Base-by-base conservation (phyloP, 1,140 invertebrate genomes). In the Calosoma granatense region DNA sequence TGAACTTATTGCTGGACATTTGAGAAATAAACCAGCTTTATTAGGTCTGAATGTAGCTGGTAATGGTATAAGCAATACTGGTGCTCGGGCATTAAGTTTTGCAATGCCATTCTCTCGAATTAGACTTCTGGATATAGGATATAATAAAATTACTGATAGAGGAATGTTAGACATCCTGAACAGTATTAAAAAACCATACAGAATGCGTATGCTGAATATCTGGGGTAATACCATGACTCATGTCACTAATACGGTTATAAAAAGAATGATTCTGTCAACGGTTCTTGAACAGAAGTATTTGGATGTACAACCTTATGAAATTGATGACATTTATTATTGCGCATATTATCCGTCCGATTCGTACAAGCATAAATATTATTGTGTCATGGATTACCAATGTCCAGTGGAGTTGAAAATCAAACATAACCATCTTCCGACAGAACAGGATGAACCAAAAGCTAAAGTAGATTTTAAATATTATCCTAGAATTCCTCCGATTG, bases 181-280 rank as follows among this genome's bases (percentile, higher is more conserved):
- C 58, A 73, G 73, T 1, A 54, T 81, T 9, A 81, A 78, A 58
- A 82, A 81, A 59, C 67, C 70, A 12, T 72, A 70, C 41, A 65
- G 63, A 54, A 60, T 81, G 39, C 58, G 74, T 53, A 70, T 75
- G 56, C 64, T 83, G 1, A 75, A 71, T 58, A 66, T 82, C 30
- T 82, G 74, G 72, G 80, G 80, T 0, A 82, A 82, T 60, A 59
- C 65, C 57, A 61, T 80, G 43, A 70, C 67, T 0, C 67, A 71
- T 52, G 30, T 30, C 6, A 67, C 71, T 23, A 75, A 73, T 23
- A 65, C 64, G 22, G 72, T 78, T 65, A 59, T 43, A 12, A 11
- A 76, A 54, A 69, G 77, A 63, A 77, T 80, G 74, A 51, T 82
- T 3, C n/a, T 60, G 4, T 76, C 76, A 23, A 70, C 71, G 1